Base-by-base conservation (phyloP, 2,113 vertebrate species). In the Ictidomys tridecemlineatus region DNA sequence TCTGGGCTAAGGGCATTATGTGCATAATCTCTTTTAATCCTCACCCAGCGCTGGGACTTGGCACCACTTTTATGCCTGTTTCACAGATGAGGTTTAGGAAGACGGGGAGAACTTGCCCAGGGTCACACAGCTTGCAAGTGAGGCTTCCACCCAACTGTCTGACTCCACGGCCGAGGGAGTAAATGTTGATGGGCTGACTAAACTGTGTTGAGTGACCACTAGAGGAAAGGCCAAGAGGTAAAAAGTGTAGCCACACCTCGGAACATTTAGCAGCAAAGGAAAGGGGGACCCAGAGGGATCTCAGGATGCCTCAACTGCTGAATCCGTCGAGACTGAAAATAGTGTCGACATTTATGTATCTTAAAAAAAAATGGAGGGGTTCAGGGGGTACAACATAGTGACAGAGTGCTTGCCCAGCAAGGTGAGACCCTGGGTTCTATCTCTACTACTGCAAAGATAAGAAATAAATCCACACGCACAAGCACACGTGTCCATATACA, bases 1-100 rank as follows among this genome's bases (percentile, higher is more conserved):
- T 69, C 92, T 73, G 53, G 95, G 92, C 87, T 93, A 73, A 96
- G 79, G 84, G 90, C 77, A 79, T 92, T 92, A 85, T 85, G 92
- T n/a, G 86, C 91, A 95, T 94, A 97, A 97, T 97, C 83, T 85
- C 82, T 94, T 89, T 78, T 87, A 93, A 96, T 97, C 94, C 51
- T 90, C 72, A 63, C 94, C 90, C 94, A 92, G 90, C 84, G 63
- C 92, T 95, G 79, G 37, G 65, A 93, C 73, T 58, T 96, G 96
- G 72, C 95, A 94, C 61, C 61, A 20, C 51, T 32, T 53, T 92
- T 70, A 42, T 67, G 86, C 80, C 82, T 92, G 17, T 93, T 95
- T 72, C 93, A 89, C 74, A 96, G 97, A 86, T 37, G 65, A 92
- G 86, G 63, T 39, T 95, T 70, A 91, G 72, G 70, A 92, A 87